A percentile compares a stretch with the other conserved stretches of the same genome.
These are phyloP conservation scores for Cyclura pinguis DNA, from an alignment of 2,797 vertebrate genomes.

Conservation along the genomic window DNA sequence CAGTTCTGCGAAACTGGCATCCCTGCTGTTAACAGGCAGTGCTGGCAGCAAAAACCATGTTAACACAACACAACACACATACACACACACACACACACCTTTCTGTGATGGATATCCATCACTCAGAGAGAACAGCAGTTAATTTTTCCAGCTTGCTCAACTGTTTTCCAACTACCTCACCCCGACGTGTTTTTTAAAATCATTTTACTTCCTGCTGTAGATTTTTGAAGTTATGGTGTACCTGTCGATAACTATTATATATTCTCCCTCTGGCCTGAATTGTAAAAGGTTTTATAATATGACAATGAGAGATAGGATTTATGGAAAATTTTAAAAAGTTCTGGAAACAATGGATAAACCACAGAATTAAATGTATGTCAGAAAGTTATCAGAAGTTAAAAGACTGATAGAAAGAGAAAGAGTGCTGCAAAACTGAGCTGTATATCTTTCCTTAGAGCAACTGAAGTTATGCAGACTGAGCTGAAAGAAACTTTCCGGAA, in stretches of 20 bases:
- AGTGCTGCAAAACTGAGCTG: not conserved
- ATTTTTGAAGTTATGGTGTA: not conserved
- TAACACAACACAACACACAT: constrained; percentile 11
- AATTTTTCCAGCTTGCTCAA: not conserved
- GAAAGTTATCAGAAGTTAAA: not conserved
- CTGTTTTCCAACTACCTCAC: not conserved
- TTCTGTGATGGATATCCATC: not conserved
- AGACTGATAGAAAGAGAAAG: not conserved
- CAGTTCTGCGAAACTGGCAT: constrained; percentile 38
- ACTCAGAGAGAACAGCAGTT: not conserved
- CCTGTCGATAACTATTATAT: not conserved
- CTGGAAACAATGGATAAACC: not conserved
- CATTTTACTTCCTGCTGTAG: not conserved
- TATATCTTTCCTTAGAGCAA: not conserved
- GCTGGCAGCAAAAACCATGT: constrained; percentile 19
- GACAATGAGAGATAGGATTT: not conserved
- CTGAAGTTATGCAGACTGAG: not conserved
- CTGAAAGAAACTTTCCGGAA: not conserved
- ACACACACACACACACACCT: not conserved
- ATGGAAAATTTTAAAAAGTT: not conserved
- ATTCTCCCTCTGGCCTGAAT: not conserved
- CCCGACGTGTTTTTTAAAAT: constrained; percentile 10
- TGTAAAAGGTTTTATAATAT: not conserved
- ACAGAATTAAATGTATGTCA: not conserved
- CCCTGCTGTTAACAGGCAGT: constrained; percentile 35